phyloP scores from a whole-genome alignment of 2,888 invertebrate species.

The Camptogramma bilineatum region DNA sequence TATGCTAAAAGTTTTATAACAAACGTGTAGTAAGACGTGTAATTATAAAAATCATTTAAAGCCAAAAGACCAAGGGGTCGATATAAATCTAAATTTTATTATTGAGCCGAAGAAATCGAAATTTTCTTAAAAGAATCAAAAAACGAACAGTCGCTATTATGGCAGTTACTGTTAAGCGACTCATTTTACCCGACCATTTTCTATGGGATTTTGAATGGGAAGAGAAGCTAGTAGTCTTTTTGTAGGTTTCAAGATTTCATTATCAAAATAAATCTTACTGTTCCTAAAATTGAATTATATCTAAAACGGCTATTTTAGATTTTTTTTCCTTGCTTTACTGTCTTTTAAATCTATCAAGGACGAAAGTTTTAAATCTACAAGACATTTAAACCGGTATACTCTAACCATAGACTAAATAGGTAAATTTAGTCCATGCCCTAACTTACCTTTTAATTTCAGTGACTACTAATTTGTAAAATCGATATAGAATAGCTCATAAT shows the following conservation, averaged over 20 bases:
- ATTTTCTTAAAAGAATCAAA: slow-evolving; percentile 34
- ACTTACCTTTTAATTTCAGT: slow-evolving; percentile 10
- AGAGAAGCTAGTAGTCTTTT: slow-evolving; percentile 11
- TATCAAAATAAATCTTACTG: slow-evolving; percentile 27
- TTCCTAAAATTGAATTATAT: slow-evolving; percentile 17
- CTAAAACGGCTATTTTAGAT: slow-evolving; percentile 10
- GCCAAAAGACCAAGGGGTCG: slow-evolving; percentile 48
- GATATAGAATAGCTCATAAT: slow-evolving; percentile 9
- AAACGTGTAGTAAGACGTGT: slow-evolving; percentile 39
- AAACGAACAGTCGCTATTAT: slow-evolving; percentile 60
- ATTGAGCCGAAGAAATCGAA: slow-evolving; percentile 55
- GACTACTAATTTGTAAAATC: slow-evolving; percentile 11
- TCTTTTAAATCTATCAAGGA: slow-evolving; percentile 20
- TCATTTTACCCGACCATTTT: slow-evolving; percentile 24
- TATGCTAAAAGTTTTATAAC: background rate
- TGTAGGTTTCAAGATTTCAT: slow-evolving; percentile 25
- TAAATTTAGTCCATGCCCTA: too few species aligned
- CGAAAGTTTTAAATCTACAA: slow-evolving; percentile 17
- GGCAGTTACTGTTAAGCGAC: slow-evolving; percentile 57
- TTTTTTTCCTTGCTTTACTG: slow-evolving; percentile 13
- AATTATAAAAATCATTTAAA: slow-evolving; percentile 57
- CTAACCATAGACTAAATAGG: too few species aligned
- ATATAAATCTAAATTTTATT: slow-evolving; percentile 36
- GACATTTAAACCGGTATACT: slow-evolving; percentile 12
- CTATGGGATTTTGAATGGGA: slow-evolving; percentile 6